phyloP scores from a whole-genome alignment of 2,888 invertebrate species.

The Charanyca ferruginea region DNA sequence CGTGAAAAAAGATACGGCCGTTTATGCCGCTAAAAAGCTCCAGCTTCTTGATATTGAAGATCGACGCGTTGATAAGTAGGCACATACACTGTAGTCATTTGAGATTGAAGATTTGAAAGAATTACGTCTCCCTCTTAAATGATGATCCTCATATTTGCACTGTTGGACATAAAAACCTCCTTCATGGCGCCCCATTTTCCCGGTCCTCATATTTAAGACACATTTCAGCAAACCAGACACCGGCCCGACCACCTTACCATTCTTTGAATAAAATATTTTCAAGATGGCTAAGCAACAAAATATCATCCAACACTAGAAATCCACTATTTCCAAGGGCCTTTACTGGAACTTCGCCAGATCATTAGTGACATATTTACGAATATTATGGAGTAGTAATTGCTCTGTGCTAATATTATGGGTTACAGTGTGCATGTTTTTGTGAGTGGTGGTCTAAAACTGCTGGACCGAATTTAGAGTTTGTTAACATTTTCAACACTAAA shows the following conservation, averaged over 20 bases:
- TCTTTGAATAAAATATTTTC: neutral
- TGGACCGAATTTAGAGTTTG: conserved; percentile 25
- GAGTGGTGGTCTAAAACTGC: conserved; percentile 11
- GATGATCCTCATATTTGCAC: too few relatives aligned
- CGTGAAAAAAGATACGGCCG: too few relatives aligned
- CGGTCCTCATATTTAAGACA: neutral
- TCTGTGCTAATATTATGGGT: conserved; percentile 18
- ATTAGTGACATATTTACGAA: conserved; percentile 48
- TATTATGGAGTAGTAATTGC: conserved; percentile 35
- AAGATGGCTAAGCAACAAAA: conserved; percentile 6
- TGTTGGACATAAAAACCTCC: too few relatives aligned
- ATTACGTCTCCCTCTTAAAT: too few relatives aligned
- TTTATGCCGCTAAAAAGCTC: too few relatives aligned
- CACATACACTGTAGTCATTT: conserved; percentile 6
- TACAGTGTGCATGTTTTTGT: conserved; percentile 15
- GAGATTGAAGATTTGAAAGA: neutral
- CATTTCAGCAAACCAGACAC: too few relatives aligned
- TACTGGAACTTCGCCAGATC: conserved; percentile 36
- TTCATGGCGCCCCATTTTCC: too few relatives aligned
- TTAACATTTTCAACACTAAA: neutral
- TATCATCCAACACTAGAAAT: neutral
- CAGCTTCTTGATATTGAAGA: too few relatives aligned
- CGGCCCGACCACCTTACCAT: neutral
- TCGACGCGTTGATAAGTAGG: conserved; percentile 13
- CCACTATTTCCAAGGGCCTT: conserved; percentile 6